Base-by-base conservation (phyloP, 2,888 invertebrate species). In the Coelopa pilipes region DNA sequence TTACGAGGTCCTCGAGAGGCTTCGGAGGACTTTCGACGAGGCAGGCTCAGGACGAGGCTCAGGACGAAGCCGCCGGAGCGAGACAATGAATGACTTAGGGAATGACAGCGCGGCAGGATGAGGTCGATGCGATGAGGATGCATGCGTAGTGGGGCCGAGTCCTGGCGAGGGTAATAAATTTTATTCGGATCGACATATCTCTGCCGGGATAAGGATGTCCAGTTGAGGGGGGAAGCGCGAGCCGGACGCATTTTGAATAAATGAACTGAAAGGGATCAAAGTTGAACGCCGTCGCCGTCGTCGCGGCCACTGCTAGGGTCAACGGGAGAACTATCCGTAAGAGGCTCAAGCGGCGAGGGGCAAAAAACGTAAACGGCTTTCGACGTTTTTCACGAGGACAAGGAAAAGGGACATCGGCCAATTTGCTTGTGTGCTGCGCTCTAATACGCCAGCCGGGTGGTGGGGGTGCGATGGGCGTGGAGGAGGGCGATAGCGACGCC, bases 321-420 rank as follows among this genome's bases (percentile, higher is more conserved):
- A 21, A 59, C 19, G 59, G 19, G 21, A 45, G n/a, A n/a, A 46
- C 49, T 60, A 47, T 60, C 15, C 10, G 21, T 60, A 59, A 70
- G 70, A 47, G 70, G 70, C 60, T 70, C 70, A 70, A 49, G 60
- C 67, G 47, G 55, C 55, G 53, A 67, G 67, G 21, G 13, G 24
- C 50, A 67, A 67, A 67, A 62, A 53, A 53, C 10, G 12, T 55
- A 67, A 67, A 67, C 67, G 55, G n/a, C 34, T 67, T 67, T 66
- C 15, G 47, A 12, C 50, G n/a, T 45, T n/a, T n/a, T 2, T 0
- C 15, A 11, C 12, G 12, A 19, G 24, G 11, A 21, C 13, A 10
- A 49, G 13, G 0, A 24, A 70, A 70, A 66, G 49, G 46, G 21
- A 49, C 21, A 21, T 5, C 55, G 34, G 71, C 71, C 71, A 71